phyloP scores from a whole-genome alignment of 2,888 invertebrate species.

The Pristionchus arcanus region DNA sequence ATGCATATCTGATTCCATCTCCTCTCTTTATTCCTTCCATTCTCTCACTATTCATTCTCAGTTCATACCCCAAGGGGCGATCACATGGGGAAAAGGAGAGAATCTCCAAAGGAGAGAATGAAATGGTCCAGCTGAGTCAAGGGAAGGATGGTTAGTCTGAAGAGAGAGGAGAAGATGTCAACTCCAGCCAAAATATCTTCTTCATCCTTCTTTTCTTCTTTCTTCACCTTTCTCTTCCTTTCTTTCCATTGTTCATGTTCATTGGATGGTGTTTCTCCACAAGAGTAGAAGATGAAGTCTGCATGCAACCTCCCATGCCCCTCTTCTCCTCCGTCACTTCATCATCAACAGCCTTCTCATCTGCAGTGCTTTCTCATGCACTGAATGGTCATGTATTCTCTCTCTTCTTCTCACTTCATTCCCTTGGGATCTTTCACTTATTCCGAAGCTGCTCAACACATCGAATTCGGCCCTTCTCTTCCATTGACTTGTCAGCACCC shows the following conservation, averaged over 20 bases:
- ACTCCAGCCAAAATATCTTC: neutral
- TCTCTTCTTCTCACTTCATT: slow-evolving; percentile 7
- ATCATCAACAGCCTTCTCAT: neutral
- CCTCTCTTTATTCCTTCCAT: neutral
- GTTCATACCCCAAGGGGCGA: slow-evolving; percentile 25
- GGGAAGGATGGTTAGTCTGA: neutral
- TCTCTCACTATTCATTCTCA: neutral
- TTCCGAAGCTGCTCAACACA: slow-evolving; percentile 35
- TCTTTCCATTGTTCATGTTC: slow-evolving; percentile 15
- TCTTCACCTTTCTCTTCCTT: slow-evolving; percentile 10
- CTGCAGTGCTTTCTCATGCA: neutral
- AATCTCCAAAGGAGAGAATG: neutral
- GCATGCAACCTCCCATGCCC: neutral
- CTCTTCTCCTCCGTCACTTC: neutral
- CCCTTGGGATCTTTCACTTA: slow-evolving; percentile 33
- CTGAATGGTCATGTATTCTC: neutral
- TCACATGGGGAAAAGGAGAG: neutral
- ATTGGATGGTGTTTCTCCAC: neutral
- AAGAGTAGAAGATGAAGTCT: neutral
- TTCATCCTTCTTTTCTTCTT: neutral
- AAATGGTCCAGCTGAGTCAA: slow-evolving; percentile 35
- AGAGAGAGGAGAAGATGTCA: slow-evolving; percentile 20
- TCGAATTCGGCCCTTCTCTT: slow-evolving; percentile 34
- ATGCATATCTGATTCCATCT: slow-evolving; percentile 39
- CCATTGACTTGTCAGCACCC: slow-evolving; percentile 42